phyloP scores from a whole-genome alignment of 2,797 vertebrate genomes.

The Myiothlypis chrysogaster region DNA sequence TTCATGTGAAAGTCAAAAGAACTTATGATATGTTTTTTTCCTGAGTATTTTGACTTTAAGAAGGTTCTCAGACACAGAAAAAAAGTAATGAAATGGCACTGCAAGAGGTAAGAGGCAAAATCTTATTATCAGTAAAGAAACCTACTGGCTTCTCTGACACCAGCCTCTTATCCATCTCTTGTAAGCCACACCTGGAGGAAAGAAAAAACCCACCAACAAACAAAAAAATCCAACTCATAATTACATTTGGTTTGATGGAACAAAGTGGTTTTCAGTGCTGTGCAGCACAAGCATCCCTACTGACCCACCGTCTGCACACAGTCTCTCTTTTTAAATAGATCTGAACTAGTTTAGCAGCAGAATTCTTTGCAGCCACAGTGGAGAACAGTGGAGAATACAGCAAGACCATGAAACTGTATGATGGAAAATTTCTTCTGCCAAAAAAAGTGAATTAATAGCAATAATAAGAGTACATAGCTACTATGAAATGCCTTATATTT shows the following conservation, averaged over 20 bases:
- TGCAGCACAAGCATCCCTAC: background rate
- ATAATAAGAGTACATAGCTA: background rate
- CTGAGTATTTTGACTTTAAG: background rate
- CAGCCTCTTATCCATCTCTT: background rate
- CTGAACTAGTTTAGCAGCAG: background rate
- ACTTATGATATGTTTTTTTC: background rate
- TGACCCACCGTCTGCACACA: background rate
- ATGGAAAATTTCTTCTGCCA: background rate
- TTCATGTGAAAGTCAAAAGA: background rate
- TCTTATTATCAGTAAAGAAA: background rate
- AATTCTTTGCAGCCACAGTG: background rate
- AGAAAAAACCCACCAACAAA: background rate
- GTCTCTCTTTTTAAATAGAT: background rate
- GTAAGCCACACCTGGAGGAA: background rate
- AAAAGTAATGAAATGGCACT: background rate
- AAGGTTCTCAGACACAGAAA: background rate
- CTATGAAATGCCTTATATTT: background rate
- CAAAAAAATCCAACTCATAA: background rate
- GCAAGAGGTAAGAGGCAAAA: background rate
- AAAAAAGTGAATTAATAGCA: background rate
- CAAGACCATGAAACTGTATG: background rate
- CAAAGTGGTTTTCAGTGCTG: background rate
- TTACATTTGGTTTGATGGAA: background rate
- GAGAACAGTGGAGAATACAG: background rate
- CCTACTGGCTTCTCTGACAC: background rate